Conservation (phyloP, 2,113 vertebrate genomes). For the Eurystomus gularis region DNA sequence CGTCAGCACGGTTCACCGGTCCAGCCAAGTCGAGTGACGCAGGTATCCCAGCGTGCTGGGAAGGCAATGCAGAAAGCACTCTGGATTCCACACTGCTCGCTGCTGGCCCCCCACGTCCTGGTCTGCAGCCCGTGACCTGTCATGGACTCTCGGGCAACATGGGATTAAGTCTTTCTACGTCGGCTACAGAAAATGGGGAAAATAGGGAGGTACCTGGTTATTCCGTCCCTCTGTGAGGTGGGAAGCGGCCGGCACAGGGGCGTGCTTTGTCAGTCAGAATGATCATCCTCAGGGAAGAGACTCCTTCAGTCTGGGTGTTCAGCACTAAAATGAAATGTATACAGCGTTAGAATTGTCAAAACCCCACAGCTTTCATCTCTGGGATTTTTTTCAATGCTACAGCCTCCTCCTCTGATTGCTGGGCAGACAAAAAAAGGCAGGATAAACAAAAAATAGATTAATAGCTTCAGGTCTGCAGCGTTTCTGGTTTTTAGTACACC, state of each 20-base stretch:
- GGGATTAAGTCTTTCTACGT: not conserved
- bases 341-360: not conserved
- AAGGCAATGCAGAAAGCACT: not conserved
- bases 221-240: not conserved
- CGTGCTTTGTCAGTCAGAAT: not conserved
- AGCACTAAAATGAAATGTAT: not conserved
- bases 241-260: not conserved
- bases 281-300: not conserved
- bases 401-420: not conserved
- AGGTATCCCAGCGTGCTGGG: not conserved
- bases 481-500: not conserved
- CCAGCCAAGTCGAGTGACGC: not conserved
- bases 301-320: not conserved
- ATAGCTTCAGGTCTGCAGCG: not conserved
- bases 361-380: not conserved
- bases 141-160: rapidly evolving
- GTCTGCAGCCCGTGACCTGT: not conserved
- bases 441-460: not conserved
- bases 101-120: not conserved
- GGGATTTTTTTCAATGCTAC: not conserved
- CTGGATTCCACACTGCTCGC: not conserved
- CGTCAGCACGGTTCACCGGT: rapidly evolving
- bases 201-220: not conserved
- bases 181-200: not conserved
- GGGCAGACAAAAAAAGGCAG: not conserved